Base-by-base conservation (phyloP, 2,113 vertebrate genomes). In the Craseonycteris thonglongyai region DNA sequence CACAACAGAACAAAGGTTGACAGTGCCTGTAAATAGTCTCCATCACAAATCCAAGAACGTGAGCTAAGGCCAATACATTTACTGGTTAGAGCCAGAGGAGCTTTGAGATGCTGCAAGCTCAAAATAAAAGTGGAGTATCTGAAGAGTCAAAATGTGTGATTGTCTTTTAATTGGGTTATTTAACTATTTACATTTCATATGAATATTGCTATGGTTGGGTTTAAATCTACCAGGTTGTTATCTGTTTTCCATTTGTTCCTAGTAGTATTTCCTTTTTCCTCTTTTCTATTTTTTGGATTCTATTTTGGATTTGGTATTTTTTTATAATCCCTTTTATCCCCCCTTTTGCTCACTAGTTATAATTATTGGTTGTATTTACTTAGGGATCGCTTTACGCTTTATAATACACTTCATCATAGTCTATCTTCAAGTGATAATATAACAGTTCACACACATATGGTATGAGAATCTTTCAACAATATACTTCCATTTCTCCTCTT, bases 211-310 rank as follows among this genome's bases (percentile, higher is more conserved):
- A 72, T 63, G 38, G 38, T 33, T 83, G 18, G 38, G n/a, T 88
- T 91, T 91, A 88, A 82, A 47, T 88, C 69, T 40, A 76, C 11
- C 21, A 86, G 42, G 40, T 66, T 74, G 56, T 90, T 86, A 33
- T 13, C n/a, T 69, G 21, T 59, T 91, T 83, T 61, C 38, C 63
- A 63, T 58, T 84, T 79, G 61, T 63, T 16, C 61, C 61, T 33
- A 33, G 61, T 40, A 35, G 51, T 61, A 12, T 14, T 51, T 66
- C 10, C 47, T 54, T 71, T 74, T 63, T 47, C n/a, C 26, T 92
- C 61, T 84, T 78, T 79, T 79, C 71, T 94, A 76, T 40, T 92
- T 87, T 90, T 88, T 81, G 33, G 26, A 65, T 88, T 91, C 56
- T 90, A 59, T 69, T 90, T 76, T 74, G 42, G 49, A 88, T 75